Conservation (phyloP, 1,140 invertebrate species). For the Chironomus striatipennis region DNA sequence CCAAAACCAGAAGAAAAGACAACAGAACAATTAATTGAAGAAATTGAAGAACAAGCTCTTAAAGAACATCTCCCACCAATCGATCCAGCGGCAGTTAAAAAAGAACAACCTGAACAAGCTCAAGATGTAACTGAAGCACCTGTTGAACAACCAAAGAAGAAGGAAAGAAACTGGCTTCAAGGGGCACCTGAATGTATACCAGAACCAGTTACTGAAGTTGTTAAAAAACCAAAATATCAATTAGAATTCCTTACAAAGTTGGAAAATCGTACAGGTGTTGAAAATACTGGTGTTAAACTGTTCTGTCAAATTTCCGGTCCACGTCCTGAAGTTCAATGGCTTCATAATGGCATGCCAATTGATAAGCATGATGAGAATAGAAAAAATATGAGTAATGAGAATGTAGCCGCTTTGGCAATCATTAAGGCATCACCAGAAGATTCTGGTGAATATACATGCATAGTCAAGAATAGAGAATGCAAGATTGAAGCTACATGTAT, state of each 20-base stretch:
- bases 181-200: background rate
- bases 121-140: background rate
- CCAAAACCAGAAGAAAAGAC: background rate
- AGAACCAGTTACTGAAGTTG: background rate
- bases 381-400: slow-evolving; percentile 38
- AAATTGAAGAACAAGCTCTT: background rate
- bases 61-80: background rate
- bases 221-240: slow-evolving; percentile 17
- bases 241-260: slow-evolving; percentile 64
- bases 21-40: background rate
- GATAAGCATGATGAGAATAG: slow-evolving; percentile 58
- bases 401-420: slow-evolving; percentile 53
- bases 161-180: background rate
- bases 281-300: slow-evolving; percentile 67
- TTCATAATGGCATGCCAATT: slow-evolving; percentile 40
- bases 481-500: background rate
- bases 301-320: slow-evolving; percentile 77
- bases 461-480: slow-evolving; percentile 45
- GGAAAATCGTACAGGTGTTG: slow-evolving; percentile 63
- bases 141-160: background rate
- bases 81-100: background rate
- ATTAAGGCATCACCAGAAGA: slow-evolving; percentile 52
- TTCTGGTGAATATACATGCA: slow-evolving; percentile 58
- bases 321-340: slow-evolving; percentile 46
- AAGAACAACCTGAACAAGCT: background rate